Conservation (phyloP, 1,140 invertebrate genomes). For the Hyphantria cunea region DNA sequence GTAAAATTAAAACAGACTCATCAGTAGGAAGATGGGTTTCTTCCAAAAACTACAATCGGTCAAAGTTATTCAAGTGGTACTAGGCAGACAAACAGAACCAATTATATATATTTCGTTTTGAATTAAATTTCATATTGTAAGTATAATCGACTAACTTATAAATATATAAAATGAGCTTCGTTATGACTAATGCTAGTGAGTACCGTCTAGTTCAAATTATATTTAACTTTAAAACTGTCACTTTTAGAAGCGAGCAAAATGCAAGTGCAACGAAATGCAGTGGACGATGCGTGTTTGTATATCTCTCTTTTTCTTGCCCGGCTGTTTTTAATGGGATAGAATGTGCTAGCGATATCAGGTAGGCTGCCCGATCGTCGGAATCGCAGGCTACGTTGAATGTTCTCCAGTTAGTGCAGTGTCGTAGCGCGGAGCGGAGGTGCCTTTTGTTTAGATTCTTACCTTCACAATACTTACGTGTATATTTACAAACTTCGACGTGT, state of each 20-base stretch:
- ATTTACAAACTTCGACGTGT: slow-evolving; percentile 77
- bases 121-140: no score
- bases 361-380: slow-evolving; percentile 23
- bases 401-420: slow-evolving; percentile 58
- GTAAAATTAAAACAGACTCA: no score
- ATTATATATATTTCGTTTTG: no score
- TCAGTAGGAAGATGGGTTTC: no score
- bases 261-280: slow-evolving; percentile 56
- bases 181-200: no score
- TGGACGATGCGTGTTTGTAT: slow-evolving; percentile 30
- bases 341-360: slow-evolving; percentile 45
- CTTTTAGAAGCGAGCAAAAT: slow-evolving; percentile 28
- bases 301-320: slow-evolving; percentile 47
- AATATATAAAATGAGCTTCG: no score
- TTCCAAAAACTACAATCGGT: no score
- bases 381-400: slow-evolving; percentile 1
- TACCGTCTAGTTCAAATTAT: background rate
- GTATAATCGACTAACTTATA: no score
- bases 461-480: slow-evolving; percentile 42
- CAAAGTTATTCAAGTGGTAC: no score
- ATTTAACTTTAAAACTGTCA: slow-evolving; percentile 24
- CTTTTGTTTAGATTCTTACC: slow-evolving; percentile 40
- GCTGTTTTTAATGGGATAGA: slow-evolving; percentile 25
- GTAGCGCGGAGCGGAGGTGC: slow-evolving; percentile 29
- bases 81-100: no score